Evolutionary conservation across 2,113 vertebrate species (phyloP), one percentile per base, ranked within the genome.

Genomic region (Protomyctophum bolini): DNA sequence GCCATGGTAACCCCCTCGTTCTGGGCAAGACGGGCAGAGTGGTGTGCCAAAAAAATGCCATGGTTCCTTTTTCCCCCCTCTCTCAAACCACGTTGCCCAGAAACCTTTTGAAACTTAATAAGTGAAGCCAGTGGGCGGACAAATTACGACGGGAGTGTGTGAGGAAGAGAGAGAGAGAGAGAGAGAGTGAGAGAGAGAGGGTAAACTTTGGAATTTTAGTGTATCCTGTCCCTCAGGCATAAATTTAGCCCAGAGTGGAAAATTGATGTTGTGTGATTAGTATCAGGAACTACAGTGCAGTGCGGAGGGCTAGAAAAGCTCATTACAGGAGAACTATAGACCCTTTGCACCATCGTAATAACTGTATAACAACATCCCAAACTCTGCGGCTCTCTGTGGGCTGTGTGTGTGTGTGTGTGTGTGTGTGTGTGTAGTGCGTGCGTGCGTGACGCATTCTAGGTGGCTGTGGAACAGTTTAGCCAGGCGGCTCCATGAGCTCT

Each of bases 1-100:
- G 92, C 91, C 93, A 94, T 94, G 93, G 93, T 93, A 94, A 94
- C 93, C 93, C 90, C 88, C 89, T 92, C 87, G 68, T 90, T 93
- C 91, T 91, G 89, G 92, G 91, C 92, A 93, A 86, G 86, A 85
- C 85, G 81, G 89, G 84, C 81, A 82, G 71, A 88, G 86, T 49
- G 59, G 61, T 68, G 88, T 92, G 93, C 93, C 93, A 93, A 92
- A 91, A 83, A 92, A 94, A 92, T 92, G 92, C 93, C 92, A 92
- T 78, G 87, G 86, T 85, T 81, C 89, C 87, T 86, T 90, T 84
- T 82, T 76, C 51, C 33, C 79, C 83, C 62, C 58, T 84, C 81
- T 85, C 80, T 86, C 75, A 75, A 90, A 86, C 91, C 91, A 89
- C 75, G 91, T 92, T 93, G 92, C 92, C 91, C 91, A 90, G 91